Base-by-base conservation (phyloP, 2,113 vertebrate species). In the Hymenochirus boettgeri region DNA sequence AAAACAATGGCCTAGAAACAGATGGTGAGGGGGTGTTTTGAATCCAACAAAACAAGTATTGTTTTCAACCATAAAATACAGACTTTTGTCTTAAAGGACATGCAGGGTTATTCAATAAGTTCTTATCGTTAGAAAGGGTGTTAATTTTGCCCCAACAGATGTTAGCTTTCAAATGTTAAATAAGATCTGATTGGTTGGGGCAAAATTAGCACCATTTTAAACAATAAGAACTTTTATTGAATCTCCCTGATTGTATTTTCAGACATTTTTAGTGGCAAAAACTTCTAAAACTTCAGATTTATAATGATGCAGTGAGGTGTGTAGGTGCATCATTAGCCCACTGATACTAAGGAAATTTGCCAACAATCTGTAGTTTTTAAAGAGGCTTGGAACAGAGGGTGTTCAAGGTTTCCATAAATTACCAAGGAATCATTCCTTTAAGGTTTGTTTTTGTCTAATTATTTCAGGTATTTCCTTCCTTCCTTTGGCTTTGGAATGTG, bases 1-100 rank as follows among this genome's bases (percentile, higher is more conserved):
- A 11, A 69, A n/a, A 58, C 48, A 76, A 71, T 74, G 72, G 62
- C 65, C 48, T 46, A 54, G 11, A 71, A 75, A 76, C 83, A 83
- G 78, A 80, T 77, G 79, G 72, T 76, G 73, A 75, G 74, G 71
- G 53, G 73, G 77, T 0, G 72, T 69, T 31, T 69, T 74, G 57
- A 76, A 23, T 70, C 82, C n/a, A n/a, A n/a, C n/a, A n/a, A n/a
- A n/a, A n/a, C n/a, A 39, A 75, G 74, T 75, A 60, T 57, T 11
- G 35, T 3, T 23, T 17, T 24, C n/a, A 17, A 29, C 33, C 24
- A 18, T 22, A 57, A 37, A 19, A 13, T 5, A 19, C 18, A 33
- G 55, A 12, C 22, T 22, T 21, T 57, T 33, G 33, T 57, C 13
- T 23, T 18, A 23, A 24, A 7, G 21, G 19, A 35, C 31, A 57